Conservation (phyloP, 2,113 vertebrate genomes). For the Serilophus lunatus region DNA sequence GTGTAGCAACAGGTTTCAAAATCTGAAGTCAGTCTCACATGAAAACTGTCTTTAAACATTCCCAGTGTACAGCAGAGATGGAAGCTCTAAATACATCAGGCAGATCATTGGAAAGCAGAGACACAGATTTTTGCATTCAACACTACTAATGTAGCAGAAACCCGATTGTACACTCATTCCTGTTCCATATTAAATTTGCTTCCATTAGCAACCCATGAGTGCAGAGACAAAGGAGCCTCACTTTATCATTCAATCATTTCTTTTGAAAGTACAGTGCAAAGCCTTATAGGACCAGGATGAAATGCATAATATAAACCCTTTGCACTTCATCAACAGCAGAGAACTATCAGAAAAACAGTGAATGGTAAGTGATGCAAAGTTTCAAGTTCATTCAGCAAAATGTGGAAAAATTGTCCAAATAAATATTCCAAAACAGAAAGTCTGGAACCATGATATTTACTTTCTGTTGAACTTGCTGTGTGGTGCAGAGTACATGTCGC, state of each 20-base stretch:
- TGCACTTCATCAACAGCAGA: not conserved
- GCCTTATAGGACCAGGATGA: not conserved
- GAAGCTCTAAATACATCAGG: not conserved
- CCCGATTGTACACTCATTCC: not conserved
- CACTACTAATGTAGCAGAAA: not conserved
- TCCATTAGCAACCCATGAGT: not conserved
- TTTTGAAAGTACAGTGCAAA: not conserved
- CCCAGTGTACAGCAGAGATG: accelerated
- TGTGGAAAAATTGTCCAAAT: not conserved
- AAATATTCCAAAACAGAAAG: not conserved
- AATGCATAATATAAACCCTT: not conserved
- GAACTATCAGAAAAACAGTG: not conserved
- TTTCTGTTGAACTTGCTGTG: not conserved
- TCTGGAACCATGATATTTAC: not conserved
- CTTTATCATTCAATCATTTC: not conserved
- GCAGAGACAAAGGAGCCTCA: not conserved
- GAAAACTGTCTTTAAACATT: not conserved
- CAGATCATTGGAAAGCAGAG: not conserved
- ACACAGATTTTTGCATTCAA: not conserved
- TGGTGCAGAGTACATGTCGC: not conserved
- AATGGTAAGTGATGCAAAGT: not conserved
- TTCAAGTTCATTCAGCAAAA: not conserved
- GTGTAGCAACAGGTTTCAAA: not conserved
- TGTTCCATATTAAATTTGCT: not conserved
- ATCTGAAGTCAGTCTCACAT: not conserved